phyloP scores from a whole-genome alignment of 2,888 invertebrate species.

The Muschampia plurimacula region DNA sequence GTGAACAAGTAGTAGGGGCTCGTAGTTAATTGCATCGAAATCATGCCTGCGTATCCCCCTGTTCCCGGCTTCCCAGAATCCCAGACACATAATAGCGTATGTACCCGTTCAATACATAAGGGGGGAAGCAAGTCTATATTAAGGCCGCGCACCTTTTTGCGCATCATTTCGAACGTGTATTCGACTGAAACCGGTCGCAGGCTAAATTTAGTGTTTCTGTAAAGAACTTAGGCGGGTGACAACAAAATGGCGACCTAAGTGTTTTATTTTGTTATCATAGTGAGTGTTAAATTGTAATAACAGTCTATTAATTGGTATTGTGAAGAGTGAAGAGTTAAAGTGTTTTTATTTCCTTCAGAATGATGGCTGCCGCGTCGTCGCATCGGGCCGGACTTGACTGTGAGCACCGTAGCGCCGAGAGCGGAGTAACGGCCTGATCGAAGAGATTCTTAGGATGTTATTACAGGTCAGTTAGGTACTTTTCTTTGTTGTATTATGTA shows the following conservation, averaged over 20 bases:
- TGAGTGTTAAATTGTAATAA: not conserved
- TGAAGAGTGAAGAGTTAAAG: not conserved
- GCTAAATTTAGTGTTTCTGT: not conserved
- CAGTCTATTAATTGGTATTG: not conserved
- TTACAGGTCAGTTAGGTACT: too few species aligned
- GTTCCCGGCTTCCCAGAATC: slow-evolving; percentile 19
- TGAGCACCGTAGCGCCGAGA: too few species aligned
- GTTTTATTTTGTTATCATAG: slow-evolving; percentile 5
- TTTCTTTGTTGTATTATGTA: too few species aligned
- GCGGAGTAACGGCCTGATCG: not conserved
- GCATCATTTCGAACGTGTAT: slow-evolving; percentile 14
- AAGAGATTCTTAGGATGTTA: too few species aligned
- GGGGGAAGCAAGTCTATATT: slow-evolving; percentile 26
- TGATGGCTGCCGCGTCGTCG: not conserved
- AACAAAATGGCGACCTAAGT: slow-evolving; percentile 13
- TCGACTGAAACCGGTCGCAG: not conserved
- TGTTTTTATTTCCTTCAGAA: not conserved
- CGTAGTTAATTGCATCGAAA: slow-evolving; percentile 17
- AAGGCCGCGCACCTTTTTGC: slow-evolving; percentile 29
- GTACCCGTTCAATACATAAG: slow-evolving; percentile 29
- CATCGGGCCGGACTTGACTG: too few species aligned
- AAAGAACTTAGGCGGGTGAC: not conserved
- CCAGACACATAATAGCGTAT: slow-evolving; percentile 24
- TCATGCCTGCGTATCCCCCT: slow-evolving; percentile 13
- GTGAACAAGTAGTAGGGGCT: slow-evolving; percentile 12